Conservation (phyloP, 2,113 vertebrate species). For the Colaptes auratus region DNA sequence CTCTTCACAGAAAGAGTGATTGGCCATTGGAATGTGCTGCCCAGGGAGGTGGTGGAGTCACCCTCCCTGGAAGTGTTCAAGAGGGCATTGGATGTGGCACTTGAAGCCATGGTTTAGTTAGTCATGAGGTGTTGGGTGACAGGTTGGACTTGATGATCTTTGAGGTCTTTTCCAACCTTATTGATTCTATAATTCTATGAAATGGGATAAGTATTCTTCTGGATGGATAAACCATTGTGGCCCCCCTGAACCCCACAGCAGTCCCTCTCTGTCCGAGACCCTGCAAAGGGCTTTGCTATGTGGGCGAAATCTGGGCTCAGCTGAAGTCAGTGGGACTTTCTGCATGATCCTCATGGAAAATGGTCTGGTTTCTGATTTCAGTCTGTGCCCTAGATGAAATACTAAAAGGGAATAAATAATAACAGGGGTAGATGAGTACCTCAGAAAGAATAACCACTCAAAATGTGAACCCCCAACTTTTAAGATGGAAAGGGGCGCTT, state of each 20-base stretch:
- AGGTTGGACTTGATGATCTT: too few species aligned
- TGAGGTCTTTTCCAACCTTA: too few species aligned
- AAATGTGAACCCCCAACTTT: not conserved
- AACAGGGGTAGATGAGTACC: not conserved
- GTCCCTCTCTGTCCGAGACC: not conserved
- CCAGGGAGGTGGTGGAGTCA: too few species aligned
- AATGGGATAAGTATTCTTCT: not conserved
- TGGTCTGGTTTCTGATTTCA: not conserved
- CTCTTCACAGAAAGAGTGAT: too few species aligned
- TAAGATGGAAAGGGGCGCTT: not conserved
- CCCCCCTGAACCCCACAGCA: not conserved
- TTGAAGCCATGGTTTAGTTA: too few species aligned
- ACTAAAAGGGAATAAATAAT: not conserved
- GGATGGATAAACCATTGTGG: not conserved
- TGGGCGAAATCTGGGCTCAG: not conserved
- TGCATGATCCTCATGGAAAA: not conserved
- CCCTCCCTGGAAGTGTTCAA: too few species aligned
- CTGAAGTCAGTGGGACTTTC: not conserved
- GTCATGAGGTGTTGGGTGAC: too few species aligned
- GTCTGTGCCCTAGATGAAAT: not conserved
- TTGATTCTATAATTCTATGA: not conserved
- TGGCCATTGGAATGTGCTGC: too few species aligned
- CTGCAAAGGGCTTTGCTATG: not conserved
- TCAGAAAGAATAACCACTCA: not conserved
- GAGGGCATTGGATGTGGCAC: too few species aligned